Evolutionary conservation across 2,113 vertebrate species (phyloP), one percentile per base, ranked within the genome.

Genomic region (Dromiciops gliroides): DNA sequence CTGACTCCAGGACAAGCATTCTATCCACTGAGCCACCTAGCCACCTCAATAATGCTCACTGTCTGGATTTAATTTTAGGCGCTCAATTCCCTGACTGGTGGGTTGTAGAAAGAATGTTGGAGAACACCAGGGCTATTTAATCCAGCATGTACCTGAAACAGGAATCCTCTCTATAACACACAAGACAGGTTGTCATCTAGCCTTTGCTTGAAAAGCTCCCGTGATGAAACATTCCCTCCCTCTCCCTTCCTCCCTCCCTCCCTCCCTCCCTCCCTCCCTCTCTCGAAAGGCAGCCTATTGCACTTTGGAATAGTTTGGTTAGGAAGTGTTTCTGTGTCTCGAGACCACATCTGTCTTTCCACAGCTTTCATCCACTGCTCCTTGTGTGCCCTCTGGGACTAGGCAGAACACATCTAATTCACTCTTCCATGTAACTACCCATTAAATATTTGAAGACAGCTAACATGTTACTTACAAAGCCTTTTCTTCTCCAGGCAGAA

Each of bases 381-480:
- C 67, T 44, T 23, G 67, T 83, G 67, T 22, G 19, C 67, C 67
- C 67, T 83, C 67, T 83, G n/a, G 67, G 67, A 83, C 67, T 44
- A 44, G 56, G 67, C n/a, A 83, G 67, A 83, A 83, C 19, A 83
- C 6, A 16, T 83, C n/a, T 83, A 83, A 83, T 44, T 83, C 19
- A 23, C 16, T 83, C 67, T 83, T 44, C 67, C n/a, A 83, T 83
- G n/a, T 44, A 83, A 83, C 67, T 83, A 44, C n/a, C 67, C 67
- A 83, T 83, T 83, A 83, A 83, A 83, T 44, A 83, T 83, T 83
- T 83, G n/a, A 83, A 83, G 67, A 83, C 67, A 83, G 67, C 67
- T 83, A 83, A 83, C 67, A 83, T 83, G 67, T 83, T 44, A 83
- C 67, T 44, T 44, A 83, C 67, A 83, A 44, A 83, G 67, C 23